Evolutionary conservation across 2,888 invertebrate species (phyloP), one percentile per base, ranked within the genome.

Genomic region (Opisthograptis luteolata): DNA sequence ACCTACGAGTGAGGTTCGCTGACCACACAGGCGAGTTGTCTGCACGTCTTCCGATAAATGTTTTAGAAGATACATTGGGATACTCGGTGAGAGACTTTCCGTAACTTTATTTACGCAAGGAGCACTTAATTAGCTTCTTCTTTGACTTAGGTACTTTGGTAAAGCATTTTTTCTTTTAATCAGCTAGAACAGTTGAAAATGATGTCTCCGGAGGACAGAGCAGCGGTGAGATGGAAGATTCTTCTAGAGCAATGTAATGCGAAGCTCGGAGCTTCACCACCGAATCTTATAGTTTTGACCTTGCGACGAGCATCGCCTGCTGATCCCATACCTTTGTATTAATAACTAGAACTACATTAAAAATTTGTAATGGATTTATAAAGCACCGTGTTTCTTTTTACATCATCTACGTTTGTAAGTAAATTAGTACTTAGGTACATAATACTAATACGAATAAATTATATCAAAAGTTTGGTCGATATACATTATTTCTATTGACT

Each of bases 11-110:
- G 1, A 91, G 91, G 2, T 82, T 95, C 25, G 88, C 93, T 5
- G 95, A 95, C 73, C 94, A 94, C 55, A 95, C 95, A 0, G 95
- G 95, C 5, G 93, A 94, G 15, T 60, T 95, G 10, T 71, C 79
- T 0, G 93, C 93, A 36, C 87, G 92, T 6, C 80, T 95, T 6
- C 91, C 90, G 14, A 87, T 93, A n/a, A 80, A 81, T 44, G 78
- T 90, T 30, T 92, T 95, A 0, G 93, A 93, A 70, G 87, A 87
- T n/a, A 76, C 93, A 6, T 76, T 95, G 5, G 91, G 91, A 32
- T 87, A 92, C 58, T 83, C 88, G 10, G 94, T 93, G 85, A 84
- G 83, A 64, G 31, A 1, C 2, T 30, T 15, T 3, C 7, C 12
- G 1, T 20, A 9, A n/a, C 2, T 10, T 25, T 2, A 25, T 8